Evolutionary conservation across 2,113 vertebrate species (phyloP), one percentile per base, ranked within the genome.

Genomic region (Lycaon pictus): DNA sequence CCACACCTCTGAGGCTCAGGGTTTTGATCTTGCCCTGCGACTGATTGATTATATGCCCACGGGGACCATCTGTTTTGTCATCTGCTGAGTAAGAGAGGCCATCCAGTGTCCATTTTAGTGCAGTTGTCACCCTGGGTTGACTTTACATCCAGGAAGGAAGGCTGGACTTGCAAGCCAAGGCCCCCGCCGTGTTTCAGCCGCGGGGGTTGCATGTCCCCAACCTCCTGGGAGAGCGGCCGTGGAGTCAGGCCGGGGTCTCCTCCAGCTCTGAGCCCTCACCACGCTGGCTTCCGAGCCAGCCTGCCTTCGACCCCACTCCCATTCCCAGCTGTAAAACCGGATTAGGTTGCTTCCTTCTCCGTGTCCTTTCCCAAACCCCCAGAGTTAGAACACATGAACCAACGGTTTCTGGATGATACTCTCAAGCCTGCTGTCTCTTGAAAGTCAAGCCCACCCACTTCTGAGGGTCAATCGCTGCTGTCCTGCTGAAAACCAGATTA

Each of bases 1-100:
- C 48, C 27, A 65, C 62, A 51, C 84, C 6, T 56, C 58, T 74
- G 67, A 85, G 13, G 32, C 25, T 69, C n/a, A 48, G 15, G 11
- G 35, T n/a, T 92, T 84, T 43, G 53, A 58, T 58, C 43, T 56
- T 90, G 17, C 67, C 10, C 11, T 80, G 12, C 16, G 48, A 32
- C 2, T 90, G n/a, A 17, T 67, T 82, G 79, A 72, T 90, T 55
- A 48, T 27, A 35, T 90, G 37, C 79, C 11, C 17, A 19, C 69
- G 2, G 43, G 25, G 9, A 82, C 9, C 11, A 55, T 93, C 87
- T 93, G 20, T 62, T 71, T 37, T 53, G 53, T 71, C 32, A n/a
- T 95, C 71, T 56, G 10, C 72, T 96, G 79, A 88, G 35, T 77
- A 63, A 95, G 35, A 81, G 13, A 69, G 22, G 77, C 74, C 37